Base-by-base conservation (phyloP, 2,797 vertebrate genomes). In the Gadopsis bispinosus region DNA sequence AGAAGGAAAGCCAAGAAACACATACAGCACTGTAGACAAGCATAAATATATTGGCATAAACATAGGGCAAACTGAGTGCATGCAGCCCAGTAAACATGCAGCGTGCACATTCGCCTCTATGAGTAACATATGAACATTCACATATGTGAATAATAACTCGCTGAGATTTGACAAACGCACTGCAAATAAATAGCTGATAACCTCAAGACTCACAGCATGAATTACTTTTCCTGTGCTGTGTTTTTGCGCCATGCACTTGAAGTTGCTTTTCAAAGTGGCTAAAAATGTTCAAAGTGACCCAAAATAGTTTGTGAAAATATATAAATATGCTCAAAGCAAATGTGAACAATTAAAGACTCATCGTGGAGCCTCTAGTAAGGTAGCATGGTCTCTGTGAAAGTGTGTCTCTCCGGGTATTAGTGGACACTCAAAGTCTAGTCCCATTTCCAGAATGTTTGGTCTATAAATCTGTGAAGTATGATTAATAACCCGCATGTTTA, bases 241-340 rank as follows among this genome's bases (percentile, higher is more conserved):
- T 75, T 75, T 85, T 31, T 68, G 51, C 20, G 47, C 60, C 11
- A 12, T 11, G 26, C n/a, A 68, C 77, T 86, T 88, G 81, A 85
- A 79, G 85, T 59, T 69, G 51, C 60, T 69, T 79, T 84, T 87
- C 69, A 83, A 80, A 84, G 86, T 70, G 37, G 10, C 75, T 84
- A 79, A 89, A 92, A 81, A 69, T 83, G 74, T 82, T 88, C 82
- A 89, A 87, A 83, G 84, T 75, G 43, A 33, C 83, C 70, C 60
- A 71, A 88, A 91, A 92, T 92, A 92, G 83, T 73, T 62, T 64
- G 50, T 50, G 59, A 77, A 77, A 56, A 53, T 33, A 79, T 85
- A 86, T 65, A 79, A 87, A 89, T 86, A 88, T 85, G 55, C 47
- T 85, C 60, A 87, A 81, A 84, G 74, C 37, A 59, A 83, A 80